Percentiles rank a stretch among this genome's conserved stretches.
Evolutionary conservation across 37 sponge, comb jelly and placozoan species (phyloP).

Genomic region (Tethya wilhelma): DNA sequence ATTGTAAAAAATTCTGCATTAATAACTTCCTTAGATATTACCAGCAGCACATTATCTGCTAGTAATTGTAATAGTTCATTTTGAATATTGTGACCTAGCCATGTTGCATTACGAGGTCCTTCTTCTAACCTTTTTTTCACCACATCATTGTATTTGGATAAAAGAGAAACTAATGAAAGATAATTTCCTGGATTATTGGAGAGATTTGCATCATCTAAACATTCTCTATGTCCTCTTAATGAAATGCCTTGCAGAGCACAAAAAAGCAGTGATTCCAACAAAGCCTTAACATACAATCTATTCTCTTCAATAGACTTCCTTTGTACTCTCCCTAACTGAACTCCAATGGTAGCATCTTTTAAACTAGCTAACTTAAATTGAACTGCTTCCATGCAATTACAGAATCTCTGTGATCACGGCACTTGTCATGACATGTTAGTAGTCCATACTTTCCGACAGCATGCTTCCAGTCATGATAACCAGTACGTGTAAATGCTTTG

Average conservation of each 20-base stretch:
- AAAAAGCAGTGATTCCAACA: slow-evolving; percentile 8
- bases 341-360: background rate
- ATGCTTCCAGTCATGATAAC: slow-evolving; percentile 19
- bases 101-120: slow-evolving; percentile 15
- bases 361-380: background rate
- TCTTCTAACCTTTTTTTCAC: background rate
- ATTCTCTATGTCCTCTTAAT: slow-evolving; percentile 13
- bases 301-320: slow-evolving; percentile 10
- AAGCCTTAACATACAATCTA: slow-evolving; percentile 2
- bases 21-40: background rate
- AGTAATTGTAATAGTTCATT: background rate
- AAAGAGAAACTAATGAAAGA: slow-evolving; percentile 3
- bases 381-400: background rate
- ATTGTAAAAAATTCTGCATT: background rate
- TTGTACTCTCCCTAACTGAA: slow-evolving; percentile 4
- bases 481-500: background rate
- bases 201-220: background rate
- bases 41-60: background rate
- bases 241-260: slow-evolving; percentile 8
- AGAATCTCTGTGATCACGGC: background rate
- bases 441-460: slow-evolving; percentile 10
- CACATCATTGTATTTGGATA: slow-evolving; percentile 1
- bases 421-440: slow-evolving; percentile 10
- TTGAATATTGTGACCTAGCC: slow-evolving; percentile 25
- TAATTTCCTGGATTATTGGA: slow-evolving; percentile 14